phyloP scores from a whole-genome alignment of 37 sponge, comb jelly and placozoan species.

The Beroe forskalii region DNA sequence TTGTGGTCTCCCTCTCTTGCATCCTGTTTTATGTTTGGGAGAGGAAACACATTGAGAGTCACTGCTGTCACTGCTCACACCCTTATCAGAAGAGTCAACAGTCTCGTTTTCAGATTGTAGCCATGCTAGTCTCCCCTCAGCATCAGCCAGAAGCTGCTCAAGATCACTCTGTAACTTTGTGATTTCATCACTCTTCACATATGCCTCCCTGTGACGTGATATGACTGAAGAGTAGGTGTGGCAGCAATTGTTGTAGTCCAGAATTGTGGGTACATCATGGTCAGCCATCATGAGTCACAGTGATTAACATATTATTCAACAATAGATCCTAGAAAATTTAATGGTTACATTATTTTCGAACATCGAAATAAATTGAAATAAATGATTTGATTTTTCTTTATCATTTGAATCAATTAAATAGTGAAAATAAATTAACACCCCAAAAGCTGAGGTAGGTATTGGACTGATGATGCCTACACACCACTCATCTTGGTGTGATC shows the following conservation, averaged over 20 bases:
- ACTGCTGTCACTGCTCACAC: conserved; percentile 64
- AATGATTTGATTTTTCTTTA: no score
- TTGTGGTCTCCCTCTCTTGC: conserved; percentile 50
- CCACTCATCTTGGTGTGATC: no score
- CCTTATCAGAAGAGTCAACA: conserved; percentile 56
- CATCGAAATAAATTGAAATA: no score
- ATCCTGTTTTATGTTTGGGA: conserved; percentile 48
- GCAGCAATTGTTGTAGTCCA: conserved; percentile 36
- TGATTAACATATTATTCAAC: no score
- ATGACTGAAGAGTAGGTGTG: neutral
- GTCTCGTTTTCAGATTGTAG: conserved; percentile 52
- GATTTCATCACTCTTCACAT: conserved; percentile 33
- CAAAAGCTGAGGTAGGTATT: no score
- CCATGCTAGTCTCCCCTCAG: conserved; percentile 37
- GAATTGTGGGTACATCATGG: neutral
- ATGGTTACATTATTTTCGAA: no score
- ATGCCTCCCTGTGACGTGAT: conserved; percentile 1
- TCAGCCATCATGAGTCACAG: no score
- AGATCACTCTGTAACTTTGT: conserved; percentile 15
- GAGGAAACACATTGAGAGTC: conserved; percentile 24
- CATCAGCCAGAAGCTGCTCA: conserved; percentile 15
- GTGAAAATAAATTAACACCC: no score
- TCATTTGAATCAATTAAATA: no score
- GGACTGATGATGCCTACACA: no score
- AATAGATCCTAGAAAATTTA: no score